These are phyloP conservation scores for Orbicella faveolata DNA, from an alignment of 64 coral and sea anemone species.

Conservation along the genomic window DNA sequence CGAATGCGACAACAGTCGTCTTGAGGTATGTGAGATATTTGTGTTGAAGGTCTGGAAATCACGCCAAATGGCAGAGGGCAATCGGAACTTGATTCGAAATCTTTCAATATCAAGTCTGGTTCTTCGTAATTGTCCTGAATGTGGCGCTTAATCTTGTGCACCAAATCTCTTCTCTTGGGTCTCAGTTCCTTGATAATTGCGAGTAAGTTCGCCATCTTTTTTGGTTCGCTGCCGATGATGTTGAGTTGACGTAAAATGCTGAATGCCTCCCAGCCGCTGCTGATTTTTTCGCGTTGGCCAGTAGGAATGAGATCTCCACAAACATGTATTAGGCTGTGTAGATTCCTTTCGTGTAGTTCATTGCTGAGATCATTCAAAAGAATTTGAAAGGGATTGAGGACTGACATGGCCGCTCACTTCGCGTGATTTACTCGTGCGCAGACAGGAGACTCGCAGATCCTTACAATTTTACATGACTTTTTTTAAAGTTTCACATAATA, in stretches of 20 bases:
- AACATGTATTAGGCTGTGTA: conserved; percentile 56
- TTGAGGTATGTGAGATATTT: background rate
- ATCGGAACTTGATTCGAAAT: background rate
- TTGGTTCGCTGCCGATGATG: conserved; percentile 40
- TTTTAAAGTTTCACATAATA: too few relatives aligned
- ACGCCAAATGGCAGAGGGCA: background rate
- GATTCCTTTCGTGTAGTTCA: conserved; percentile 52
- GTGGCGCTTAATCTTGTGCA: conserved; percentile 34
- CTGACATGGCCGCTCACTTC: background rate
- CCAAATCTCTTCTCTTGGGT: conserved; percentile 60
- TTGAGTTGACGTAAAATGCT: conserved; percentile 50
- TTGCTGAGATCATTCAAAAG: conserved; percentile 78
- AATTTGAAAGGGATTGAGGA: conserved; percentile 45
- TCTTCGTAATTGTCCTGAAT: conserved; percentile 36
- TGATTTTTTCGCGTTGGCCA: conserved; percentile 50
- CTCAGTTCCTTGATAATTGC: conserved; percentile 42
- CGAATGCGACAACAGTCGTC: background rate
- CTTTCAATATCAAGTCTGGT: background rate
- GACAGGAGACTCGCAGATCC: too few relatives aligned
- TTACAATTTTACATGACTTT: too few relatives aligned
- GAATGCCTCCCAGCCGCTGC: conserved; percentile 49
- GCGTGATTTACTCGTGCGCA: background rate
- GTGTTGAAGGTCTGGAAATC: background rate
- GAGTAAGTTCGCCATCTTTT: conserved; percentile 56
- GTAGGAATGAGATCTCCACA: conserved; percentile 43